Percentiles rank a stretch among this genome's conserved stretches.
These are phyloP conservation scores for Trichosurus vulpecula DNA, from an alignment of 2,797 vertebrate species.

Conservation along the genomic window DNA sequence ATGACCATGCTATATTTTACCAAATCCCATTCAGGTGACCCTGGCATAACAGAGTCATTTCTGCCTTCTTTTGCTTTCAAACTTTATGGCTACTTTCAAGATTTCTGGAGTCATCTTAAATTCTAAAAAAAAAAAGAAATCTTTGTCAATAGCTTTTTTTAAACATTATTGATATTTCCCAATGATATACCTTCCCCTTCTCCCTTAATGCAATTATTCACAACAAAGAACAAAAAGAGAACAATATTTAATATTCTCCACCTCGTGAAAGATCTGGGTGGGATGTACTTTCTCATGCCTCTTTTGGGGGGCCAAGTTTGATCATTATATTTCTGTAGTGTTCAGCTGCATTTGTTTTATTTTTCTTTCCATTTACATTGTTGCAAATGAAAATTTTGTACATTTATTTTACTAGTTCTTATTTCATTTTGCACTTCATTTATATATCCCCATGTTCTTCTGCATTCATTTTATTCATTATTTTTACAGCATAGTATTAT, in stretches of 20 bases:
- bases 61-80: not conserved
- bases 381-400: not conserved
- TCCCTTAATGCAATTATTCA: not conserved
- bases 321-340: not conserved
- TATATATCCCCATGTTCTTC: not conserved
- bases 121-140: not conserved
- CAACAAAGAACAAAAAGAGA: not conserved
- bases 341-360: not conserved
- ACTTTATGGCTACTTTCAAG: not conserved
- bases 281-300: not conserved
- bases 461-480: not conserved
- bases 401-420: not conserved
- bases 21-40: not conserved
- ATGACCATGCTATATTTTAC: not conserved
- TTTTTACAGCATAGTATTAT: not conserved
- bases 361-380: not conserved
- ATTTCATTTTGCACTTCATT: not conserved
- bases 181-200: not conserved
- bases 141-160: not conserved
- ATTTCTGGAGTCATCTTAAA: not conserved
- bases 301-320: not conserved
- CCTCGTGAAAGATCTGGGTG: not conserved
- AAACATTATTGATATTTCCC: not conserved
- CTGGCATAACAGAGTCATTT: not conserved
- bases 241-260: not conserved